A percentile compares a stretch with the other conserved stretches of the same genome.
phyloP scores from a whole-genome alignment of 2,797 vertebrate genomes.

The Limnodromus scolopaceus region DNA sequence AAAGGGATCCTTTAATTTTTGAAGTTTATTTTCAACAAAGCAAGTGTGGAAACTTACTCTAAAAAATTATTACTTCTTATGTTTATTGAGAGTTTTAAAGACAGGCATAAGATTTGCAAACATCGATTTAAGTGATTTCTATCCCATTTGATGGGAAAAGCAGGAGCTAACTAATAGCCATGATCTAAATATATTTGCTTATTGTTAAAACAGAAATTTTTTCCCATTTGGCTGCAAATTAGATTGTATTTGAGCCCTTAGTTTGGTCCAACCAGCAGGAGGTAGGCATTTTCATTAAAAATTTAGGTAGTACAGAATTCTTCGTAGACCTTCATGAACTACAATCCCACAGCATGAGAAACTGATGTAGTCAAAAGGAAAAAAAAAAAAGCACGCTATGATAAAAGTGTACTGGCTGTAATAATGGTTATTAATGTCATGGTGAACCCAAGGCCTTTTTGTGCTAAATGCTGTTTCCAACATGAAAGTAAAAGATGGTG shows the following conservation, averaged over 20 bases:
- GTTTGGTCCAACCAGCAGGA: neutral
- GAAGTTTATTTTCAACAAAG: neutral
- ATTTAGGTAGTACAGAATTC: neutral
- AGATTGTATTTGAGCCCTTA: neutral
- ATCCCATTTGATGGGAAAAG: neutral
- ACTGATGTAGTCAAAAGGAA: neutral
- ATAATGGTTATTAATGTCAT: neutral
- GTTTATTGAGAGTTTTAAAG: neutral
- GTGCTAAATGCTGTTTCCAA: neutral
- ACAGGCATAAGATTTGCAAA: neutral
- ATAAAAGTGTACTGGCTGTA: neutral
- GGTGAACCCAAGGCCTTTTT: neutral
- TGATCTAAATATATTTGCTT: neutral
- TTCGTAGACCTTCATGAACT: neutral
- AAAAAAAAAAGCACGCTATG: rapidly evolving
- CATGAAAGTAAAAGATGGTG: neutral
- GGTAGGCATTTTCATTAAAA: neutral
- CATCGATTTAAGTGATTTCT: neutral
- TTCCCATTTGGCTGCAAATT: neutral
- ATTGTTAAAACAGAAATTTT: neutral
- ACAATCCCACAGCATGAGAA: neutral
- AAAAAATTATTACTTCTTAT: neutral
- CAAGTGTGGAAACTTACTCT: neutral
- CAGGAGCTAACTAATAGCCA: neutral
- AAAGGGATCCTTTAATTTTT: neutral